phyloP scores from a whole-genome alignment of 2,113 vertebrate species.

The Syrrhaptes paradoxus region DNA sequence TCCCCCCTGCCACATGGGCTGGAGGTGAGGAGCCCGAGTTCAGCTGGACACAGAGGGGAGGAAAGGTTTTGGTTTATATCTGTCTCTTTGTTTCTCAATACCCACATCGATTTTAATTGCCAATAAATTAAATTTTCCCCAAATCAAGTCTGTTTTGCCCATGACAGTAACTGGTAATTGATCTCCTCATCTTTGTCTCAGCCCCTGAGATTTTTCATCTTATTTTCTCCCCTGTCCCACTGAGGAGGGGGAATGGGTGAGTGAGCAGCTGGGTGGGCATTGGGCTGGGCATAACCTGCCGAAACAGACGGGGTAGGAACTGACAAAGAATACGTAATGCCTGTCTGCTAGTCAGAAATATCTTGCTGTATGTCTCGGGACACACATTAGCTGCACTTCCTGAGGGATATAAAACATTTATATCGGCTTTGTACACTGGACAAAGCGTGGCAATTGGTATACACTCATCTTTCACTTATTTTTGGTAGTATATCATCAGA shows the following conservation, averaged over 20 bases:
- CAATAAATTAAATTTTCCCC: neutral
- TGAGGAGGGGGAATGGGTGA: neutral
- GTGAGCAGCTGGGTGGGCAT: neutral
- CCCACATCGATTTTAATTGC: neutral
- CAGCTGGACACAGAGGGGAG: neutral
- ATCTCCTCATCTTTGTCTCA: neutral
- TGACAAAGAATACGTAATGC: neutral
- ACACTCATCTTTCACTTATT: neutral
- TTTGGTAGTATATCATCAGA: neutral
- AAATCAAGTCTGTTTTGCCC: neutral
- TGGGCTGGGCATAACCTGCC: neutral
- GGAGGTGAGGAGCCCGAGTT: neutral
- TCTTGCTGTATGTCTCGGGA: rapidly evolving
- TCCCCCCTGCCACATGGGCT: neutral
- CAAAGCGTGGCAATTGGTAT: neutral
- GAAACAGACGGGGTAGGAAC: neutral
- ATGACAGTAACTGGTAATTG: neutral
- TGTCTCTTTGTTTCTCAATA: neutral
- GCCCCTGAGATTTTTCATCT: neutral
- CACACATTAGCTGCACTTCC: neutral
- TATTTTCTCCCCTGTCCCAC: neutral
- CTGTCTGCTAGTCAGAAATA: neutral
- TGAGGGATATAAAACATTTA: neutral
- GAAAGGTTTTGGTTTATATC: neutral
- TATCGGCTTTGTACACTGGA: neutral